Evolutionary conservation across 2,888 invertebrate genomes (phyloP).

Genomic region (Drosophila trichaetosa): DNA sequence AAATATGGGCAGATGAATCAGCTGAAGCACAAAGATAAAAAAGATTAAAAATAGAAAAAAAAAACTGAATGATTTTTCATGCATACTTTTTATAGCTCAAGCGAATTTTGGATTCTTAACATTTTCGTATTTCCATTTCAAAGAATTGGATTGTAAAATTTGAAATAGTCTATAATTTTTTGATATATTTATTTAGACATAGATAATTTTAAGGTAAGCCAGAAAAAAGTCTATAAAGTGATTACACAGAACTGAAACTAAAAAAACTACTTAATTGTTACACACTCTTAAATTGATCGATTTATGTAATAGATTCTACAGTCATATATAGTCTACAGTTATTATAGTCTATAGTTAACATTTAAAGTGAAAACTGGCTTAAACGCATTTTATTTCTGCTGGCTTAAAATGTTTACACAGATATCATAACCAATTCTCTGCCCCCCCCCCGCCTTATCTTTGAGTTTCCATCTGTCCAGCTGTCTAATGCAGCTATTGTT

Average conservation of each 20-base stretch:
- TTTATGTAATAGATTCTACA: too few relatives aligned
- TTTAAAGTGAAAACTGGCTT: background rate
- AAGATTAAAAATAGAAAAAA: too few relatives aligned
- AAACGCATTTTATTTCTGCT: background rate
- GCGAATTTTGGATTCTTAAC: accelerated
- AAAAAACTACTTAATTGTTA: background rate
- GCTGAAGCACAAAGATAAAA: background rate
- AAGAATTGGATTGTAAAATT: background rate
- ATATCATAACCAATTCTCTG: slow-evolving; percentile 33
- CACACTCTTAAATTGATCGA: background rate
- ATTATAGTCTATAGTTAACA: too few relatives aligned
- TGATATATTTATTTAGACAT: too few relatives aligned
- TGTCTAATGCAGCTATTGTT: slow-evolving; percentile 46
- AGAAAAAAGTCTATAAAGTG: background rate
- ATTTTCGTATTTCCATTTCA: background rate
- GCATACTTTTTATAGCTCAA: background rate
- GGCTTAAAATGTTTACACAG: background rate
- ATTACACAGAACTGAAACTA: background rate
- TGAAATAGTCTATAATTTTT: background rate
- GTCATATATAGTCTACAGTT: too few relatives aligned
- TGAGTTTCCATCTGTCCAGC: slow-evolving; percentile 11
- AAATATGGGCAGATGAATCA: slow-evolving; percentile 18
- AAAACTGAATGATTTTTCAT: background rate
- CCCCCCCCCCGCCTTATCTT: background rate
- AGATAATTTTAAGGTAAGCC: background rate